phyloP scores from a whole-genome alignment of 2,888 invertebrate species.

The Bombylius major region DNA sequence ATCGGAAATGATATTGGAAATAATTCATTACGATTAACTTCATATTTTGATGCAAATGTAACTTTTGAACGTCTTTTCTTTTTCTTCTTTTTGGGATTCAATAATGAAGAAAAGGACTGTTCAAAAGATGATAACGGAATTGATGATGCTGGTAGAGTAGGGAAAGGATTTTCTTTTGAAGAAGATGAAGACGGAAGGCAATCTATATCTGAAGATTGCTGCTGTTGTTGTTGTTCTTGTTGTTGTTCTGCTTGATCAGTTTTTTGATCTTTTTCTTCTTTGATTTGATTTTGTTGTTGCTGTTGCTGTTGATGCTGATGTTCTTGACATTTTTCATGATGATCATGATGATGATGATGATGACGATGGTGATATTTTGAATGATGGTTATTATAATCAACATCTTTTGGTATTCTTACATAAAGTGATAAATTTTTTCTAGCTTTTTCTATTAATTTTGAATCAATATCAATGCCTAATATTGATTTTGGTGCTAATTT shows the following conservation, averaged over 20 bases:
- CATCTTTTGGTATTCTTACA: slow-evolving; percentile 27
- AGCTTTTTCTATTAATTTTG: slow-evolving; percentile 56
- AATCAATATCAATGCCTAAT: slow-evolving; percentile 91
- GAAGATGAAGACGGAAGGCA: too few relatives aligned
- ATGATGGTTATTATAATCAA: slow-evolving; percentile 19
- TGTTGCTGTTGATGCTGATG: slow-evolving; percentile 28
- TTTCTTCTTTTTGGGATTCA: background rate
- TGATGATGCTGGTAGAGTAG: background rate
- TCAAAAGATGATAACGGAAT: background rate
- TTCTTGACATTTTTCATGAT: slow-evolving; percentile 25
- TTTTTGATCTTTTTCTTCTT: background rate
- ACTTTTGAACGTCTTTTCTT: background rate
- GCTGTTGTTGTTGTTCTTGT: background rate
- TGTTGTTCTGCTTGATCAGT: background rate
- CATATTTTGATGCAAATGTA: background rate
- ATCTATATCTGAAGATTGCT: background rate
- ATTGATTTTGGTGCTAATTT: slow-evolving; percentile 75
- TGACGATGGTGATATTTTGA: slow-evolving; percentile 18
- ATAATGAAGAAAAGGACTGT: too few relatives aligned
- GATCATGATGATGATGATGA: slow-evolving; percentile 20
- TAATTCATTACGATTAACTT: slow-evolving; percentile 24
- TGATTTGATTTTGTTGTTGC: background rate
- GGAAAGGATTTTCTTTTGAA: background rate
- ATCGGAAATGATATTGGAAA: slow-evolving; percentile 86
- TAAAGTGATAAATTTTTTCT: slow-evolving; percentile 32